These are phyloP conservation scores for Apocrypta bakeri DNA, from an alignment of 1,140 invertebrate species.

Conservation along the genomic window DNA sequence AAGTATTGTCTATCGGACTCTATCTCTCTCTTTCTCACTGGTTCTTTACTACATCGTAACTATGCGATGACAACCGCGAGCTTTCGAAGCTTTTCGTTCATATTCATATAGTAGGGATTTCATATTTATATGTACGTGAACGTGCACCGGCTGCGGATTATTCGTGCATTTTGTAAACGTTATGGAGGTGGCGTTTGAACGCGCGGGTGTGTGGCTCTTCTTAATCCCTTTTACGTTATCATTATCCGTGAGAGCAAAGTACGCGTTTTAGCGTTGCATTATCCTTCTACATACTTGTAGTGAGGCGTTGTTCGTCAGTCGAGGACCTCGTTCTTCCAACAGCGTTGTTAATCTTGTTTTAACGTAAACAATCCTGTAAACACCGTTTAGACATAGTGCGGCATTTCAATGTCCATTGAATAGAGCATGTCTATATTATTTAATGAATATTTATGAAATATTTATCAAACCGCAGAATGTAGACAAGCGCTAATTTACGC, in stretches of 20 bases:
- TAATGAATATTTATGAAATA: no score
- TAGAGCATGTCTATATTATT: no score
- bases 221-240: slow-evolving; percentile 19
- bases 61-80: not conserved
- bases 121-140: not conserved
- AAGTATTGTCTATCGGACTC: not conserved
- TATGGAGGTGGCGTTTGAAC: not conserved
- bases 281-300: not conserved
- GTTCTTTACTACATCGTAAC: not conserved
- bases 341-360: not conserved
- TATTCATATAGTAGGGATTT: not conserved
- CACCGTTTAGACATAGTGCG: no score
- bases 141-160: slow-evolving; percentile 1
- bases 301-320: not conserved
- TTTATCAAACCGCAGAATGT: no score
- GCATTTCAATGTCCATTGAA: no score
- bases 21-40: no score
- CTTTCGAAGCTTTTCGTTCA: not conserved
- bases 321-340: not conserved
- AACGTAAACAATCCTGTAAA: not conserved
- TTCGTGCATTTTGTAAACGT: slow-evolving; percentile 24
- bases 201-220: not conserved
- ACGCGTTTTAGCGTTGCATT: not conserved
- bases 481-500: no score
- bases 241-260: slow-evolving; percentile 1